Conservation (phyloP, 1,140 invertebrate genomes). For the Eulimnadia texana region DNA sequence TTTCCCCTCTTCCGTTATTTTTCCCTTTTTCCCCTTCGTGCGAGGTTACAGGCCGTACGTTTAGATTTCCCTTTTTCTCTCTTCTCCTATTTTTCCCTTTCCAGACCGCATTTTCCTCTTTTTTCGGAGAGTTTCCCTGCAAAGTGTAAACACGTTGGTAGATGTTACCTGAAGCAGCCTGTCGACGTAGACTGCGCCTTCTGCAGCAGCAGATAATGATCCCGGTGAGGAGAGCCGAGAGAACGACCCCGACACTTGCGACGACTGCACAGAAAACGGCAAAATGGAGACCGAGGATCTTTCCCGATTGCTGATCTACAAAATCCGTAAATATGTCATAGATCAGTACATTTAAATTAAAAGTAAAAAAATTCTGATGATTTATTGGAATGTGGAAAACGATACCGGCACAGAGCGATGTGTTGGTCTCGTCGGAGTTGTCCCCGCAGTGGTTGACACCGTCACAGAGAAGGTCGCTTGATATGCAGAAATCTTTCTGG, state of each 20-base stretch:
- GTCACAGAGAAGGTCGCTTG: conserved; percentile 73
- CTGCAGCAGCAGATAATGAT: conserved; percentile 57
- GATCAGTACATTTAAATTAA: no score
- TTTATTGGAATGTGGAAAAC: conserved; percentile 20
- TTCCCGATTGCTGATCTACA: conserved; percentile 51
- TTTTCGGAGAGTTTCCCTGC: no score
- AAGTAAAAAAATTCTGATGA: no score
- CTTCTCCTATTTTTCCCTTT: no score
- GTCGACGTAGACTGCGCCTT: conserved; percentile 29
- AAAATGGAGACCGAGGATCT: conserved; percentile 54
- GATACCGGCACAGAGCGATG: conserved; percentile 66
- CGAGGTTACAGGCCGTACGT: no score
- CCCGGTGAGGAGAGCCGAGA: conserved; percentile 47
- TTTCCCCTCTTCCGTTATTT: no score
- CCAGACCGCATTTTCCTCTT: no score
- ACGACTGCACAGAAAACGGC: conserved; percentile 56
- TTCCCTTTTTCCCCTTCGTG: no score
- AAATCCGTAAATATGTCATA: no score
- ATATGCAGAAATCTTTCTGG: conserved; percentile 73
- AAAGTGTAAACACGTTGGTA: neutral
- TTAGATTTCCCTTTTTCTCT: no score
- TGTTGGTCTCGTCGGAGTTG: conserved; percentile 70
- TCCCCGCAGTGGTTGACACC: conserved; percentile 84
- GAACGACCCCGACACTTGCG: conserved; percentile 46
- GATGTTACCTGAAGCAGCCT: conserved; percentile 12